Conservation (phyloP, 1,140 invertebrate species). For the Temnothorax longispinosus region DNA sequence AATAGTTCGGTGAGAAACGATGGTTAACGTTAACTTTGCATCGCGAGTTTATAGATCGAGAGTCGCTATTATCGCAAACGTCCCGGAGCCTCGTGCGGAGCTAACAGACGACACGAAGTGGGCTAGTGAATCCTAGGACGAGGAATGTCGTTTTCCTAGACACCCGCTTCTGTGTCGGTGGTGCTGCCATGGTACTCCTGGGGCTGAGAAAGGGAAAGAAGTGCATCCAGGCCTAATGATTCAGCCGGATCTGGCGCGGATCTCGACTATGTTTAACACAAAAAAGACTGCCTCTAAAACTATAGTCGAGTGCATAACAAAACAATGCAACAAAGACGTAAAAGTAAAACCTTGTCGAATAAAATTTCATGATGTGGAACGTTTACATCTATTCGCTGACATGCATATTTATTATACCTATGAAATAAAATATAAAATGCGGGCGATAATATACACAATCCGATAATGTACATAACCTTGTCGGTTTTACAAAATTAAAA, state of each 20-base stretch:
- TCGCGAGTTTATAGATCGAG: slow-evolving; percentile 40
- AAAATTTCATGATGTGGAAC: not conserved
- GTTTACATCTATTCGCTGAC: slow-evolving; percentile 20
- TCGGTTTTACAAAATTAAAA: slow-evolving; percentile 30
- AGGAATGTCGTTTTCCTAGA: slow-evolving; percentile 80
- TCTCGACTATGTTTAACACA: slow-evolving; percentile 78
- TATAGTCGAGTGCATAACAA: slow-evolving; percentile 26
- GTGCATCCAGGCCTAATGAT: slow-evolving; percentile 83
- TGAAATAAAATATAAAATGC: slow-evolving; percentile 33
- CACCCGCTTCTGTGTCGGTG: slow-evolving; percentile 80
- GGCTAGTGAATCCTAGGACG: slow-evolving; percentile 76
- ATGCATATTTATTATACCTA: slow-evolving; percentile 20
- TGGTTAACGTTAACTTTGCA: slow-evolving; percentile 60
- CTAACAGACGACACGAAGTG: slow-evolving; percentile 52
- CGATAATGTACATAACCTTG: not conserved
- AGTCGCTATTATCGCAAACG: slow-evolving; percentile 55
- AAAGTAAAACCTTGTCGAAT: not conserved
- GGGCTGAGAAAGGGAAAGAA: slow-evolving; percentile 83
- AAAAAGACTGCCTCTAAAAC: slow-evolving; percentile 67
- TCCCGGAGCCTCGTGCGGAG: slow-evolving; percentile 59
- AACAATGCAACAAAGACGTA: not conserved
- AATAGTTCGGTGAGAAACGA: slow-evolving; percentile 35
- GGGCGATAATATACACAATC: not conserved
- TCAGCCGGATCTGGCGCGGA: slow-evolving; percentile 75
- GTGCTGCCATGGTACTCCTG: slow-evolving; percentile 81